phyloP scores from a whole-genome alignment of 2,797 vertebrate species.

The Orientallactaga sibirica region DNA sequence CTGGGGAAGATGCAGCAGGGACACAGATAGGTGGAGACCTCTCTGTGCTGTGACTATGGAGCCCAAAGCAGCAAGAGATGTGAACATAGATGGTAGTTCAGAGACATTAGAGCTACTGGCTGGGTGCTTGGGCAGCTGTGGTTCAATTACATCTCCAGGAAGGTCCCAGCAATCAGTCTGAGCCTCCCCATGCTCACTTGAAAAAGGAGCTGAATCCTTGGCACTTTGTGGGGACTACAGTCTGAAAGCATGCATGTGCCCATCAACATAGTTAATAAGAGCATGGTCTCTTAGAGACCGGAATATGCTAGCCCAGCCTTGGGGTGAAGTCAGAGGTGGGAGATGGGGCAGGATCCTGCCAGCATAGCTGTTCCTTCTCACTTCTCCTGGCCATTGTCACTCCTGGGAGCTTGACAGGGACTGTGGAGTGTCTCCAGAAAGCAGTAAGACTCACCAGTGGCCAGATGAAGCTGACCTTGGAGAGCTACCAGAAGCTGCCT shows the following conservation, averaged over 20 bases:
- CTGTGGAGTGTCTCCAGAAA: background rate
- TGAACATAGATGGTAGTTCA: fast-evolving
- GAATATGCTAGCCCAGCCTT: background rate
- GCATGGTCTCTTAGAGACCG: background rate
- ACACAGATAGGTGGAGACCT: background rate
- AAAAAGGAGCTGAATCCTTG: background rate
- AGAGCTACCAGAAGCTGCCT: background rate
- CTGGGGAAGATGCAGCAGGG: background rate
- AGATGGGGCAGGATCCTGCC: background rate
- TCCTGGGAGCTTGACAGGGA: background rate
- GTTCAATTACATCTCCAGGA: background rate
- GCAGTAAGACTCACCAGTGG: background rate
- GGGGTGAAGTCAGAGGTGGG: background rate
- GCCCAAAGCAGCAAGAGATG: fast-evolving
- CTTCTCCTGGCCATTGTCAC: too few relatives aligned
- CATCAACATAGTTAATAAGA: background rate
- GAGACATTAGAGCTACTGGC: background rate
- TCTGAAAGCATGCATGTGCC: background rate
- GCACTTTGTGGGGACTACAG: background rate
- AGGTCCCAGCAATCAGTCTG: background rate
- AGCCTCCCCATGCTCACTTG: background rate
- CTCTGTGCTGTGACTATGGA: background rate
- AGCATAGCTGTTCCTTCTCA: background rate
- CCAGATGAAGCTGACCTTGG: background rate
- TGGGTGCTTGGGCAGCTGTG: background rate